These are phyloP conservation scores for Elephas maximus DNA, from an alignment of 2,113 vertebrate genomes.

Conservation along the genomic window DNA sequence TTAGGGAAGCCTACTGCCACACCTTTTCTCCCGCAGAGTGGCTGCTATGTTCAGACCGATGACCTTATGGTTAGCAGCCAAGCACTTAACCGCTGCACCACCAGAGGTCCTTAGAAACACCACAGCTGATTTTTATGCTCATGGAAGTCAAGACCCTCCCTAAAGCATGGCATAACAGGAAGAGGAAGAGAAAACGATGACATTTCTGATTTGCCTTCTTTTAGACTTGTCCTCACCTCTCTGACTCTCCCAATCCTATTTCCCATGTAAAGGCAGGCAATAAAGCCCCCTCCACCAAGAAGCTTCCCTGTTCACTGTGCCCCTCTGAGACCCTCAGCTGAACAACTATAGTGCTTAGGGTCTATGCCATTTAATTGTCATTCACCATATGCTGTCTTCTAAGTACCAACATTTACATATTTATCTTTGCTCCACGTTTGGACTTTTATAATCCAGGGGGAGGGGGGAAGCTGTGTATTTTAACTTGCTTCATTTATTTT, in stretches of 20 bases:
- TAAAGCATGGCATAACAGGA: neutral
- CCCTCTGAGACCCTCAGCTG: neutral
- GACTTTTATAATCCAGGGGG: neutral
- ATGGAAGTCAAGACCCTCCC: neutral
- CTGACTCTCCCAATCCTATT: neutral
- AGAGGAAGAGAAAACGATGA: neutral
- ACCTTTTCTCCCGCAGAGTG: too few species aligned
- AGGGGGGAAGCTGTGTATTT: neutral
- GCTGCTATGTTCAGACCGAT: too few species aligned
- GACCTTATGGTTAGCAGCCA: too few species aligned
- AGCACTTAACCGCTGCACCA: too few species aligned
- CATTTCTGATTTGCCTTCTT: too few species aligned
- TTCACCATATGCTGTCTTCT: neutral
- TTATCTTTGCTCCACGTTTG: neutral
- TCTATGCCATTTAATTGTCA: neutral
- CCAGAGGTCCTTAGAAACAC: neutral
- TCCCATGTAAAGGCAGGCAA: neutral
- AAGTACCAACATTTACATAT: neutral
- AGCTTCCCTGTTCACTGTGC: neutral
- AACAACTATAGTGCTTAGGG: neutral
- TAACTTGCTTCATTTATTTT: neutral
- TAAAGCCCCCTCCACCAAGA: neutral
- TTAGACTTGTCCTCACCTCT: neutral
- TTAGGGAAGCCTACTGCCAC: too few species aligned
- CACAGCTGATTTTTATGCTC: neutral